phyloP scores from a whole-genome alignment of 1,140 invertebrate genomes.

The Eulimnadia texana region DNA sequence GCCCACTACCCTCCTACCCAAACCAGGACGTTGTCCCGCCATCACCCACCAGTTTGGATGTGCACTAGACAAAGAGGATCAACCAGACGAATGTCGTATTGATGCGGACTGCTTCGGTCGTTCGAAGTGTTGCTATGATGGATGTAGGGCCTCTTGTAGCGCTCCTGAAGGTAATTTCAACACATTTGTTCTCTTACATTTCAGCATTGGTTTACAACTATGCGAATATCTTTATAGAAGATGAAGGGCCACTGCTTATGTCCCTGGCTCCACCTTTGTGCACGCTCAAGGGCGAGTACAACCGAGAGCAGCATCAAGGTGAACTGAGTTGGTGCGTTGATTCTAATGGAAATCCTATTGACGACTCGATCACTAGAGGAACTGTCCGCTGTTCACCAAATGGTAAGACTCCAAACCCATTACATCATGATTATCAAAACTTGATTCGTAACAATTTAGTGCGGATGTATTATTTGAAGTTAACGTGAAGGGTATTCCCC shows the following conservation, averaged over 20 bases:
- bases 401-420: conserved; percentile 21
- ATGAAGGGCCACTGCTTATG: conserved; percentile 24
- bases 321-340: conserved; percentile 29
- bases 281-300: conserved; percentile 24
- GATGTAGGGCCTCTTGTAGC: conserved; percentile 23
- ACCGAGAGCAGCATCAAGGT: conserved; percentile 25
- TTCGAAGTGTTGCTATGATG: conserved; percentile 24
- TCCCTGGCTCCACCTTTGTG: conserved; percentile 25
- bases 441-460: too few species aligned
- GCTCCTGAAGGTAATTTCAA: conserved; percentile 12
- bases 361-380: conserved; percentile 27
- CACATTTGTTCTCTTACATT: not conserved
- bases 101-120: conserved; percentile 22
- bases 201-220: too few species aligned
- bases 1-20: conserved; percentile 17
- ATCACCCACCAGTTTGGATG: conserved; percentile 8
- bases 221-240: too few species aligned
- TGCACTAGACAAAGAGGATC: conserved; percentile 17
- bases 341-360: conserved; percentile 24
- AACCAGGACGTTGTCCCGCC: conserved; percentile 21
- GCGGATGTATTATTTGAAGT: too few species aligned
- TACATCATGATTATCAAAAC: too few species aligned
- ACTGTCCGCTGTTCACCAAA: conserved; percentile 25
- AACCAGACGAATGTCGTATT: conserved; percentile 18
- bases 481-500: too few species aligned